These are phyloP conservation scores for Natator depressus DNA, from an alignment of 2,113 vertebrate species.

Conservation along the genomic window DNA sequence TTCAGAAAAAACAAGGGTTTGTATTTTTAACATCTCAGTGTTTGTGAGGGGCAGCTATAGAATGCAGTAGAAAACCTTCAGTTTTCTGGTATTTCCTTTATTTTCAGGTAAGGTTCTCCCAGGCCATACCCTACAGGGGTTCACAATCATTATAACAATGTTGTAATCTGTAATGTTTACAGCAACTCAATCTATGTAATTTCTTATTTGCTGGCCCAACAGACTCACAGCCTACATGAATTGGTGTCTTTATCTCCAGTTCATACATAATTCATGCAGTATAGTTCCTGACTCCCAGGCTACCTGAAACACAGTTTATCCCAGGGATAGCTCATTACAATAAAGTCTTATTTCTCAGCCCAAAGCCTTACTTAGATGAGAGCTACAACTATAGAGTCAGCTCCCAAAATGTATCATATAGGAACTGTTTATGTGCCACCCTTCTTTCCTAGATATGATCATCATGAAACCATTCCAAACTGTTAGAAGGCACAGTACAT, in stretches of 20 bases:
- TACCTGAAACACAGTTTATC: not conserved
- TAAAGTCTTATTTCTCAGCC: not conserved
- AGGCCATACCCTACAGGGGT: not conserved
- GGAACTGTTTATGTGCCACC: not conserved
- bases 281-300: not conserved
- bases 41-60: not conserved
- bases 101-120: not conserved
- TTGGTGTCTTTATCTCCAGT: not conserved
- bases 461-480: not conserved
- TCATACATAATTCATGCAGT: not conserved
- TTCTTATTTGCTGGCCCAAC: not conserved
- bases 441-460: accelerated
- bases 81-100: slow-evolving; percentile 11
- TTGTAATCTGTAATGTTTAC: not conserved
- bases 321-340: not conserved
- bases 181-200: not conserved
- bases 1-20: not conserved
- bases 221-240: not conserved
- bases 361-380: not conserved
- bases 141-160: not conserved
- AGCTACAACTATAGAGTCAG: not conserved
- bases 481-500: accelerated
- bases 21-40: not conserved
- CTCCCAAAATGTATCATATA: accelerated
- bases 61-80: not conserved